Conservation (phyloP, 2,113 vertebrate species). For the Turnix velox region DNA sequence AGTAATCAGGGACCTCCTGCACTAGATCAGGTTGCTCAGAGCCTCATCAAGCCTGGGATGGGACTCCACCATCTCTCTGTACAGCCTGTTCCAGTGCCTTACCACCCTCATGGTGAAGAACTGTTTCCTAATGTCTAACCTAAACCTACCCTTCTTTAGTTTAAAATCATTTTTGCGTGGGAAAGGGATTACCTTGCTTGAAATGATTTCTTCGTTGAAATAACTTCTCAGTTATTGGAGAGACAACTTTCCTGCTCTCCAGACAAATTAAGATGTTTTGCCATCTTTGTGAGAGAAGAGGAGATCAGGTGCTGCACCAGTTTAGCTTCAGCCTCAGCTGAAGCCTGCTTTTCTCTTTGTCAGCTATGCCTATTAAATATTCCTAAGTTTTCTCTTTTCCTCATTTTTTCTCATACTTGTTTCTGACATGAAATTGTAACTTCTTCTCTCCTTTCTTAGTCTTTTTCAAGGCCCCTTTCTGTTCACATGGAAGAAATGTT, state of each 20-base stretch:
- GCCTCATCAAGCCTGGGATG: no score
- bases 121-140: no score
- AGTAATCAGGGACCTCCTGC: no score
- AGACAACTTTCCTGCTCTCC: not conserved
- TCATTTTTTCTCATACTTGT: not conserved
- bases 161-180: accelerated
- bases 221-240: no score
- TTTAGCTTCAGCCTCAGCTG: not conserved
- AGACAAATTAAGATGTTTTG: not conserved
- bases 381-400: not conserved
- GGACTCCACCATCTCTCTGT: no score
- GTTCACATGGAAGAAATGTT: not conserved
- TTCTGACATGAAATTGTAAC: not conserved
- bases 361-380: not conserved
- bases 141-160: no score
- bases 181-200: not conserved
- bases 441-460: not conserved
- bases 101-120: no score
- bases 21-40: no score
- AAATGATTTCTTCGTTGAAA: not conserved
- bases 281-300: not conserved
- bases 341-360: not conserved
- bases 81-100: no score
- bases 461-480: not conserved
- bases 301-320: not conserved